These are phyloP conservation scores for Dinocampus coccinellae DNA, from an alignment of 2,888 invertebrate genomes.

Conservation along the genomic window DNA sequence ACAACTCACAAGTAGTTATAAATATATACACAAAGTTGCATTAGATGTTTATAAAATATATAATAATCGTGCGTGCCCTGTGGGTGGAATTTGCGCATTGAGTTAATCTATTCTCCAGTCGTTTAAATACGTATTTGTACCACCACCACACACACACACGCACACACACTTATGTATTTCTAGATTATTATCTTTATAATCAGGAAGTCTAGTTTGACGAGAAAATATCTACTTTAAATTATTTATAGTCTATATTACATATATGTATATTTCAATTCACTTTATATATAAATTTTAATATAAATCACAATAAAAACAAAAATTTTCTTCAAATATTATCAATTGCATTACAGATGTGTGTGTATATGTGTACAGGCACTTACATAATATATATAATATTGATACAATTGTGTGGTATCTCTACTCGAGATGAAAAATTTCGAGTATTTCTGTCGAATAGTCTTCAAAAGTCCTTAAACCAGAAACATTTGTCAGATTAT, in stretches of 20 bases:
- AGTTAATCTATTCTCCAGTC: slow-evolving; percentile 23
- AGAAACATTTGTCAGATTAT: no score
- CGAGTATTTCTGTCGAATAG: no score
- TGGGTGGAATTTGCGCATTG: slow-evolving; percentile 20
- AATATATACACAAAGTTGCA: not conserved
- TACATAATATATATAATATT: no score
- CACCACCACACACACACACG: not conserved
- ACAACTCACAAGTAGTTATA: not conserved
- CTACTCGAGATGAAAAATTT: no score
- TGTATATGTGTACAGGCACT: no score
- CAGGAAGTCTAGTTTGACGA: slow-evolving; percentile 3
- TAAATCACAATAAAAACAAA: not conserved
- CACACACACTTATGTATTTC: not conserved
- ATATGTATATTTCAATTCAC: not conserved
- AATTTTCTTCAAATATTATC: no score
- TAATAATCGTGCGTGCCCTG: slow-evolving; percentile 8
- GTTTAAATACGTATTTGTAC: slow-evolving; percentile 8
- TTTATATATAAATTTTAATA: no score
- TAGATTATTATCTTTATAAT: slow-evolving; percentile 10
- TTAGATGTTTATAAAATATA: slow-evolving; percentile 18
- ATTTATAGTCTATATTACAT: not conserved
- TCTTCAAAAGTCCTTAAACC: no score
- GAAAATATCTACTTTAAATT: not conserved
- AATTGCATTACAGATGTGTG: no score
- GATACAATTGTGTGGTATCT: no score